phyloP scores from a whole-genome alignment of 53 echinoderm and acorn worm species.

The Apostichopus leukothele region DNA sequence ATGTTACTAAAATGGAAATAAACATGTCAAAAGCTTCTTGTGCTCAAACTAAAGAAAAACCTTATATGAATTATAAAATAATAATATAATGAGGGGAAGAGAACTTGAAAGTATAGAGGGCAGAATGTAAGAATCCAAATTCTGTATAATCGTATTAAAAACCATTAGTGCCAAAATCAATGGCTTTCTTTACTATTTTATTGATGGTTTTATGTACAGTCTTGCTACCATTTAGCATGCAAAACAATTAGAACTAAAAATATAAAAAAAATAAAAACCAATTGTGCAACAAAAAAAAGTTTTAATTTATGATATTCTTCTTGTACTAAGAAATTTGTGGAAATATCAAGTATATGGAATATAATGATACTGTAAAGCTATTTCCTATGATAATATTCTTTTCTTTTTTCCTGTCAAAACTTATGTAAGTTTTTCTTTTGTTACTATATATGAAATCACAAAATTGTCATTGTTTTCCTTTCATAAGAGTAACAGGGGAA shows the following conservation, averaged over 20 bases:
- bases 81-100: no score
- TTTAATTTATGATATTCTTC: neutral
- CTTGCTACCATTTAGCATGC: constrained; percentile 2
- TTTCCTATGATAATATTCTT: neutral
- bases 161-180: constrained; percentile 36
- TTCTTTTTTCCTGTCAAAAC: neutral
- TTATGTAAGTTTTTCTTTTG: neutral
- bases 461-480: no score
- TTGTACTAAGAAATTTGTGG: neutral
- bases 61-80: no score
- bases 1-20: no score
- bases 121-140: constrained; percentile 5
- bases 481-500: no score
- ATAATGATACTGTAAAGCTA: neutral
- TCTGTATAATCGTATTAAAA: neutral
- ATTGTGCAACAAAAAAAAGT: neutral
- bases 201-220: neutral
- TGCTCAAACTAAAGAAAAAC: no score
- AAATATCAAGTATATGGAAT: neutral
- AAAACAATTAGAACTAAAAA: neutral
- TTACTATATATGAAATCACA: neutral
- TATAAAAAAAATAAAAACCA: neutral
- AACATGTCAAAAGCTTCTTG: no score
- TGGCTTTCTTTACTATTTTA: constrained; percentile 31
- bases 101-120: neutral